These are phyloP conservation scores for Eucidaris tribuloides DNA, from an alignment of 35 echinoderm and acorn worm species.

Conservation along the genomic window DNA sequence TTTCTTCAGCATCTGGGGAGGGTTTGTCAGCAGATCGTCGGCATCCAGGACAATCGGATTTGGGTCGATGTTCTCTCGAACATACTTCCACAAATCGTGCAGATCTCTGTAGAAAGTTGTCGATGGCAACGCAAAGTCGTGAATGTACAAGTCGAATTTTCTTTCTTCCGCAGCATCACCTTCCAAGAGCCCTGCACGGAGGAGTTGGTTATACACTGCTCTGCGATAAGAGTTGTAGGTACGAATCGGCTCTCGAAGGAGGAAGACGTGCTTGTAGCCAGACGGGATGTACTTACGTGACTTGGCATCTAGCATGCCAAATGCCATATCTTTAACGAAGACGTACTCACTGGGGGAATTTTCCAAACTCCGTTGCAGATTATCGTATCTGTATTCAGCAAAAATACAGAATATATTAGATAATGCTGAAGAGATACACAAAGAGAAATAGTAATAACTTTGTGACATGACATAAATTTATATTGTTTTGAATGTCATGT, in stretches of 20 bases:
- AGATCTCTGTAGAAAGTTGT: background rate
- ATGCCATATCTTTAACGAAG: background rate
- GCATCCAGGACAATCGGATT: conserved; percentile 44
- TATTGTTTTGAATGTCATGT: too few species aligned
- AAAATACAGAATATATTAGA: too few species aligned
- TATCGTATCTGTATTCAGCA: too few species aligned
- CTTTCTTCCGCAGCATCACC: background rate
- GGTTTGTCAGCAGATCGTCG: conserved; percentile 53
- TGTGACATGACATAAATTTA: too few species aligned
- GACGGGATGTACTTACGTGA: background rate
- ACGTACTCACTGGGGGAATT: background rate
- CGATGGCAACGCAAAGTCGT: background rate
- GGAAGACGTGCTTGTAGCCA: conserved; percentile 54
- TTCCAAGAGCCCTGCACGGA: background rate
- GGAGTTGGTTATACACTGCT: background rate
- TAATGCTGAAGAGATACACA: too few species aligned
- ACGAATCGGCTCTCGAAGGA: conserved; percentile 49
- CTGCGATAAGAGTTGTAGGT: conserved; percentile 37
- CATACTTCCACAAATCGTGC: conserved; percentile 37
- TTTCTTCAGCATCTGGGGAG: conserved; percentile 5
- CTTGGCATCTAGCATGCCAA: background rate
- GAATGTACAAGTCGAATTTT: background rate
- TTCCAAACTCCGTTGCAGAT: too few species aligned
- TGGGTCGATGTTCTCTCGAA: background rate
- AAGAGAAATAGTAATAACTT: too few species aligned